Evolutionary conservation across 2,113 vertebrate genomes (phyloP).

Genomic region (Brachypodius melanocephalos): DNA sequence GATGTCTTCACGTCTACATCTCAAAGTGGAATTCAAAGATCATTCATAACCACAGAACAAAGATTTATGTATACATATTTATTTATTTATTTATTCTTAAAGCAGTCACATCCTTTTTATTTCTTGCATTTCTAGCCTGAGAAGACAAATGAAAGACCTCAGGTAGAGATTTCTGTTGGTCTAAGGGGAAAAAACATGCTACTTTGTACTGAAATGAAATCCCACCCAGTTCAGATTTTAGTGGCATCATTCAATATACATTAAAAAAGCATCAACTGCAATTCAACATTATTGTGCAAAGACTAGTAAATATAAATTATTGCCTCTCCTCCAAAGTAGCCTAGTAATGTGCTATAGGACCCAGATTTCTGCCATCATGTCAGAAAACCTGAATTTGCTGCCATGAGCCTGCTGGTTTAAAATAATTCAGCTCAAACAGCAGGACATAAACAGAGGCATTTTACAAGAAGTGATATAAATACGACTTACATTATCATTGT

Average conservation of each 20-base stretch:
- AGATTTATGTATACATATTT: not conserved
- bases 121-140: not conserved
- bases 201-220: not conserved
- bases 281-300: not conserved
- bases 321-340: not conserved
- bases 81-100: not conserved
- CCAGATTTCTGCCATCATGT: not conserved
- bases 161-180: not conserved
- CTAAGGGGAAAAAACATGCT: not conserved
- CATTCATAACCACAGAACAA: not conserved
- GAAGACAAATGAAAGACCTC: not conserved
- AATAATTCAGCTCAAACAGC: conserved; percentile 7
- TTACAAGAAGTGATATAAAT: not conserved
- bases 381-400: not conserved
- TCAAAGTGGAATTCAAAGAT: not conserved
- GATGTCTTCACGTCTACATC: not conserved
- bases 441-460: conserved; percentile 12
- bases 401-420: not conserved
- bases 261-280: not conserved
- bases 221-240: not conserved
- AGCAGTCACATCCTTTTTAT: not conserved
- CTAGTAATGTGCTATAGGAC: not conserved
- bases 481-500: not conserved
- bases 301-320: not conserved
- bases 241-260: not conserved